phyloP scores from a whole-genome alignment of 1,140 invertebrate genomes.

The Drosophila willistoni region DNA sequence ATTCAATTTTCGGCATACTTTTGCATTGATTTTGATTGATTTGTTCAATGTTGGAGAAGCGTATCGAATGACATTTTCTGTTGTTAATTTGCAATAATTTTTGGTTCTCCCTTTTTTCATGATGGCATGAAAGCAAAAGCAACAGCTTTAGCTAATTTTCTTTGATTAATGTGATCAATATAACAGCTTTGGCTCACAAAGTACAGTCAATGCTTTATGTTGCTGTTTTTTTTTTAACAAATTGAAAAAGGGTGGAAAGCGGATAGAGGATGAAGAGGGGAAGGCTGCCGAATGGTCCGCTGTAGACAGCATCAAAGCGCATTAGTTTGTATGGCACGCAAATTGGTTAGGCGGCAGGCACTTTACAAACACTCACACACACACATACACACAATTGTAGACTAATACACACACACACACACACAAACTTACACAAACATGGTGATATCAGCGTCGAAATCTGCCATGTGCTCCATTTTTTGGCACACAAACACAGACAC shows the following conservation, averaged over 20 bases:
- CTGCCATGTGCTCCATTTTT: slow-evolving; percentile 13
- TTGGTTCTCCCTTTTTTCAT: slow-evolving; percentile 14
- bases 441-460: slow-evolving; percentile 7
- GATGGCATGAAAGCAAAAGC: slow-evolving; percentile 6
- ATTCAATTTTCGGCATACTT: slow-evolving; percentile 73
- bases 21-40: slow-evolving; percentile 76
- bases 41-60: slow-evolving; percentile 32
- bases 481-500: slow-evolving; percentile 1
- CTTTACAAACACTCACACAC: slow-evolving; percentile 61
- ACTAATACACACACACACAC: not conserved
- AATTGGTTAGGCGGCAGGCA: slow-evolving; percentile 76
- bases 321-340: slow-evolving; percentile 71
- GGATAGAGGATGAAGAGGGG: not conserved
- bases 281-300: slow-evolving; percentile 36
- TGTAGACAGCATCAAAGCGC: slow-evolving; percentile 70
- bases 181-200: slow-evolving; percentile 40
- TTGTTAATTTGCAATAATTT: slow-evolving; percentile 71
- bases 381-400: slow-evolving; percentile 37
- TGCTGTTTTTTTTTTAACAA: not conserved
- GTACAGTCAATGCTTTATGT: slow-evolving; percentile 31
- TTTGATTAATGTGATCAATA: slow-evolving; percentile 78
- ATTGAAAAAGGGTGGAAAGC: slow-evolving; percentile 25
- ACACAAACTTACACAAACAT: not conserved
- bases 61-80: slow-evolving; percentile 63
- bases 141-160: slow-evolving; percentile 48